These are phyloP conservation scores for Cephus cinctus DNA, from an alignment of 1,140 invertebrate genomes.

Conservation along the genomic window DNA sequence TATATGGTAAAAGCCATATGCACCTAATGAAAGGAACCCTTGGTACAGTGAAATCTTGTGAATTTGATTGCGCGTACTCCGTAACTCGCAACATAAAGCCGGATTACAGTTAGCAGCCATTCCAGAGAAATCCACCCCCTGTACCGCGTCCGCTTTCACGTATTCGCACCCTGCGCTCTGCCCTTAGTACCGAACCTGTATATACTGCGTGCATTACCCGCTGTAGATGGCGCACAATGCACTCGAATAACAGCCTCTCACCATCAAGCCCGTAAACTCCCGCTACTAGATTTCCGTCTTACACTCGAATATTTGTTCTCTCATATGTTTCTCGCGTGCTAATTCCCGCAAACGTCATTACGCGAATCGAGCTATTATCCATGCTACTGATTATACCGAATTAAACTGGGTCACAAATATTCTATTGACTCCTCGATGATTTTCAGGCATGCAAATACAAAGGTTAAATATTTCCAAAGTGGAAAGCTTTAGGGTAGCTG, in stretches of 20 bases:
- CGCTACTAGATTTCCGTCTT: conserved; percentile 8
- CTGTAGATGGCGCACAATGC: conserved; percentile 27
- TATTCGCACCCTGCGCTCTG: conserved; percentile 25
- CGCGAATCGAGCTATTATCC: too few relatives aligned
- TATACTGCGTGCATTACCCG: too few relatives aligned
- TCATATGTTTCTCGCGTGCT: conserved; percentile 38
- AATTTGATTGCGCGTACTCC: conserved; percentile 24
- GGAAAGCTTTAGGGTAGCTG: too few relatives aligned
- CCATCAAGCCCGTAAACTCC: conserved; percentile 31
- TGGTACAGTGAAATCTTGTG: conserved; percentile 25
- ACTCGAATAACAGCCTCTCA: conserved; percentile 35
- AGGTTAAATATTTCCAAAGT: too few relatives aligned
- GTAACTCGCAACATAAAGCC: conserved; percentile 20
- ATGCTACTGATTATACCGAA: too few relatives aligned
- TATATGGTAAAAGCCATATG: too few relatives aligned
- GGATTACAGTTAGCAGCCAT: conserved; percentile 31
- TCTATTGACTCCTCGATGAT: too few relatives aligned
- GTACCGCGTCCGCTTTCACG: conserved; percentile 15
- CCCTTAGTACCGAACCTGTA: too few relatives aligned
- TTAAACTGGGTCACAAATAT: too few relatives aligned
- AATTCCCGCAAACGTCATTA: conserved; percentile 45
- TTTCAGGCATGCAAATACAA: too few relatives aligned
- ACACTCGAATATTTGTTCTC: conserved; percentile 36
- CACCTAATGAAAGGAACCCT: too few relatives aligned
- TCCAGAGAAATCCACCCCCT: too few relatives aligned